These are phyloP conservation scores for Rissa tridactyla DNA, from an alignment of 2,113 vertebrate genomes.

Conservation along the genomic window DNA sequence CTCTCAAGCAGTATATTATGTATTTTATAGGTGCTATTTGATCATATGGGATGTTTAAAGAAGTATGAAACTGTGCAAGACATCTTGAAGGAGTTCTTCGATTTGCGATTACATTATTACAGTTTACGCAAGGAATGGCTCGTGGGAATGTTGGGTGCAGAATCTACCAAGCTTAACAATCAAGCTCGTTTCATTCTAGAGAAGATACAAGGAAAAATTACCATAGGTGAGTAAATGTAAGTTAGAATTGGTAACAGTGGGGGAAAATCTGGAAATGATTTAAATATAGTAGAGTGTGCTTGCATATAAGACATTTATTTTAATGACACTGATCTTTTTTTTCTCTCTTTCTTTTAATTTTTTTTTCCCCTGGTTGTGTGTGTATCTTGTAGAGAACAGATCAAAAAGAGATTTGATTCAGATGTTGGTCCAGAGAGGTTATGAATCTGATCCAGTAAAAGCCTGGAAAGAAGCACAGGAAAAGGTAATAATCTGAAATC, in stretches of 20 bases:
- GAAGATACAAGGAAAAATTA: conserved; percentile 96
- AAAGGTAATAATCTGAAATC: conserved; percentile 83
- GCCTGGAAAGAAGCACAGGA: conserved; percentile 95
- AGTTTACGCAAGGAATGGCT: conserved; percentile 96
- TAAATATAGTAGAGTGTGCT: conserved; percentile 44
- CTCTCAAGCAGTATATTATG: background rate
- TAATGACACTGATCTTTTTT: background rate
- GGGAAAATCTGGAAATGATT: conserved; percentile 7
- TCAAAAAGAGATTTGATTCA: conserved; percentile 93
- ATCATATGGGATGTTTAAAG: conserved; percentile 98
- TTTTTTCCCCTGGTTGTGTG: background rate
- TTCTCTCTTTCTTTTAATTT: no score
- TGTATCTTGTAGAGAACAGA: conserved; percentile 89
- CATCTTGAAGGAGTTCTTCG: conserved; percentile 96
- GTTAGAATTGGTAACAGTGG: conserved; percentile 7
- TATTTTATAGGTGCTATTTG: conserved; percentile 91
- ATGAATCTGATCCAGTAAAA: conserved; percentile 95
- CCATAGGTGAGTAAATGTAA: conserved; percentile 83
- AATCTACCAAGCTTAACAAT: conserved; percentile 93
- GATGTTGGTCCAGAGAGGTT: conserved; percentile 95
- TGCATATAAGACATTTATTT: background rate
- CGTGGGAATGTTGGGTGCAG: conserved; percentile 90
- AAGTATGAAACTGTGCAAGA: conserved; percentile 97
- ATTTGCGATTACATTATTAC: conserved; percentile 93
- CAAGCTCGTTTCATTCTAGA: conserved; percentile 97